Evolutionary conservation across 2,888 invertebrate genomes (phyloP), one percentile per base, ranked within the genome.

Genomic region (Cartodere bifasciata): DNA sequence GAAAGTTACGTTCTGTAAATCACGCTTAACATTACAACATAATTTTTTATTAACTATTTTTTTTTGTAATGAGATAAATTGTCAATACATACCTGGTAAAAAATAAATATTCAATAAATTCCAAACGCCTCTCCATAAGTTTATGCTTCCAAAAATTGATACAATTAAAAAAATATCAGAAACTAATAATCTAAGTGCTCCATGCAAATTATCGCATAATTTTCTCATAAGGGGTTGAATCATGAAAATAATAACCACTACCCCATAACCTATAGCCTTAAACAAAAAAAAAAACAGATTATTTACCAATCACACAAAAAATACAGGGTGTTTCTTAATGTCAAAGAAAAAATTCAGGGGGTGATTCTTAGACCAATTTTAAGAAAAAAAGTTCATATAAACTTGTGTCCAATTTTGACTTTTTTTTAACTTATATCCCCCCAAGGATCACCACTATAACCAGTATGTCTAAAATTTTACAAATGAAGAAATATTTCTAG

Each of bases 71-170:
- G n/a, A n/a, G n/a, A n/a, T n/a, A n/a, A n/a, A n/a, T n/a, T n/a
- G n/a, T n/a, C n/a, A n/a, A n/a, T n/a, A n/a, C n/a, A 55, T 51
- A 81, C 81, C 76, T 58, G 84, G 79, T 42, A 81, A 69, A 39
- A 87, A 70, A 58, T 82, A 83, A 20, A 79, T 62, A 56, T 88
- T 84, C 13, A 86, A 64, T 33, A 82, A 58, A 39, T 75, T 78
- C 87, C 88, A 88, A 32, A 87, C 70, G 9, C 86, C 87, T 25
- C 88, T 68, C 88, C 88, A 88, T 7, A 86, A 81, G 56, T 86
- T 86, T 30, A 88, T 79, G 0, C 85, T 85, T 9, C 84, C 85
- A 38, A 80, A 55, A 52, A 85, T 80, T 21, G 80, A 78, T 40
- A 84, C 60, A 36, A 86, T 63, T 38, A 84, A 72, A 61, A 83